phyloP scores from a whole-genome alignment of 2,888 invertebrate genomes.

The Athalia rosae region DNA sequence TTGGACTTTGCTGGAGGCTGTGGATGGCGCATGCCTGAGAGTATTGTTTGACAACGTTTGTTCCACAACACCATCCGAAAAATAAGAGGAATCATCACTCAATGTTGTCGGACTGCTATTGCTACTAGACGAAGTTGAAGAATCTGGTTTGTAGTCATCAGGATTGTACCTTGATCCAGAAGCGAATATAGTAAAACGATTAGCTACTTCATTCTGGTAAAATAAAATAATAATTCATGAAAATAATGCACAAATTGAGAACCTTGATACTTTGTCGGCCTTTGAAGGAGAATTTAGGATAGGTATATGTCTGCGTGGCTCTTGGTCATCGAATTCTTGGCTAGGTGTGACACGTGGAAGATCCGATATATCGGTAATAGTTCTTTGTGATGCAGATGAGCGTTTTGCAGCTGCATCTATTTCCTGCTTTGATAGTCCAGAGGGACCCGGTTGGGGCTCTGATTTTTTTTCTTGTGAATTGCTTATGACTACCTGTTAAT shows the following conservation, averaged over 20 bases:
- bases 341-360: conserved; percentile 23
- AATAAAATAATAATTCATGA: neutral
- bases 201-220: neutral
- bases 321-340: conserved; percentile 50
- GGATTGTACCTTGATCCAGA: conserved; percentile 64
- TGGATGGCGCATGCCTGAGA: conserved; percentile 54
- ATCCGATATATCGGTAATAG: conserved; percentile 37
- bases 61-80: conserved; percentile 60
- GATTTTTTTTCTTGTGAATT: conserved; percentile 29
- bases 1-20: conserved; percentile 61
- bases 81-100: conserved; percentile 69
- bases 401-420: conserved; percentile 14
- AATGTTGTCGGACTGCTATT: conserved; percentile 60
- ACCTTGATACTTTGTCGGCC: conserved; percentile 61
- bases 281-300: conserved; percentile 56
- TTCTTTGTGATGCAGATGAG: conserved; percentile 10
- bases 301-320: conserved; percentile 55
- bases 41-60: conserved; percentile 49
- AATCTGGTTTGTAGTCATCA: conserved; percentile 63
- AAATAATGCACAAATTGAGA: conserved; percentile 2
- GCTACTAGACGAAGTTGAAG: conserved; percentile 58
- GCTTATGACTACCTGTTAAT: conserved; percentile 47
- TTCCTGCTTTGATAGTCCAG: conserved; percentile 12
- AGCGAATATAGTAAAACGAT: conserved; percentile 28
- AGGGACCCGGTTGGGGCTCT: conserved; percentile 43